Percentiles rank a stretch among this genome's conserved stretches.
These are phyloP conservation scores for Amblyteles armatorius DNA, from an alignment of 2,888 invertebrate species.

Conservation along the genomic window DNA sequence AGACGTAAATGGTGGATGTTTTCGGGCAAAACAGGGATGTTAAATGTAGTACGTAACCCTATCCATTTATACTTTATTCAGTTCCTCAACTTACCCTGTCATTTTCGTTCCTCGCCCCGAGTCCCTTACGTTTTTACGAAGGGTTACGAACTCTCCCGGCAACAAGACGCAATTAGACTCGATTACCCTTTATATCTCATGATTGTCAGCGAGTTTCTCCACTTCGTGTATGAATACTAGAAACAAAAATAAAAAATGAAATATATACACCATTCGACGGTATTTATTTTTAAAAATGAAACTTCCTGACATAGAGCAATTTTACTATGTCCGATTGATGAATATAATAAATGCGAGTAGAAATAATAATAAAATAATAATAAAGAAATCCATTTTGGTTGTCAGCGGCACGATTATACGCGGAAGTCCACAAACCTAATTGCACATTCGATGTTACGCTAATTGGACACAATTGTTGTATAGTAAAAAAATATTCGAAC, in stretches of 20 bases:
- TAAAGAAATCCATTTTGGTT: too few species aligned
- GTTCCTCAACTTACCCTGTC: conserved; percentile 39
- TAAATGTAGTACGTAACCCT: conserved; percentile 15
- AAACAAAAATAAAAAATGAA: background rate
- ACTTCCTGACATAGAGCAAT: too few species aligned
- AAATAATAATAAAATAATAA: background rate
- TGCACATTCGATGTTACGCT: background rate
- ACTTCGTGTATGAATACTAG: background rate
- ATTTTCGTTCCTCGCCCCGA: conserved; percentile 41
- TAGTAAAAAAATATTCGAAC: background rate
- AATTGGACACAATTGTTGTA: background rate
- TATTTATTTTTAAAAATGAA: background rate
- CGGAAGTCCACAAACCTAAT: background rate
- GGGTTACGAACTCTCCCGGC: conserved; percentile 35
- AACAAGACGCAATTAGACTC: conserved; percentile 36
- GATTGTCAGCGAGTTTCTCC: conserved; percentile 8
- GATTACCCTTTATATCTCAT: conserved; percentile 25
- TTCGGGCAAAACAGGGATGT: too few species aligned
- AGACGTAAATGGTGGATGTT: too few species aligned
- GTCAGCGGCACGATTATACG: too few species aligned
- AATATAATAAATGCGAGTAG: background rate
- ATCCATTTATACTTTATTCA: conserved; percentile 53
- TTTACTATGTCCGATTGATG: too few species aligned
- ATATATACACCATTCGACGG: background rate
- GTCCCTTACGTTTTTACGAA: conserved; percentile 33